These are phyloP conservation scores for Leptoclinus maculatus DNA, from an alignment of 2,797 vertebrate species.

Conservation along the genomic window DNA sequence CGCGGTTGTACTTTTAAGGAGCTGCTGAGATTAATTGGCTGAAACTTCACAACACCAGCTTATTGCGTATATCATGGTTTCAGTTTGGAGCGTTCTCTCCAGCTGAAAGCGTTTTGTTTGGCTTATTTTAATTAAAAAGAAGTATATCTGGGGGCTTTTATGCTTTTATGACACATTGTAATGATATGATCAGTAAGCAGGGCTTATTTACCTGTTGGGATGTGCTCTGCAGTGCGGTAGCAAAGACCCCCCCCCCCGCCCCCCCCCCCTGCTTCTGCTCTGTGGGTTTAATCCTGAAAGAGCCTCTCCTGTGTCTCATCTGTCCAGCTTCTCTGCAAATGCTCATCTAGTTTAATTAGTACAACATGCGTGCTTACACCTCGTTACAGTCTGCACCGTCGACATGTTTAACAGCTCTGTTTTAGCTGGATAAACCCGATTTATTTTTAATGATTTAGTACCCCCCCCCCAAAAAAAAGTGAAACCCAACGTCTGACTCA, in stretches of 20 bases:
- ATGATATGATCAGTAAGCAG: background rate
- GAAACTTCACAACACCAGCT: conserved; percentile 22
- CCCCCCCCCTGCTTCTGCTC: background rate
- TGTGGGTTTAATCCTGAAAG: background rate
- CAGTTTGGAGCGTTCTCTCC: conserved; percentile 8
- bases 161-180: background rate
- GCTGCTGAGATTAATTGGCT: conserved; percentile 54
- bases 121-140: background rate
- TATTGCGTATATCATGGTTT: conserved; percentile 38
- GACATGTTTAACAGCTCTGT: background rate
- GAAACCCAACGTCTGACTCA: background rate
- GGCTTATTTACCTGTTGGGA: background rate
- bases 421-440: background rate
- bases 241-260: background rate
- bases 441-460: background rate
- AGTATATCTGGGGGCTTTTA: background rate
- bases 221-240: background rate
- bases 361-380: background rate
- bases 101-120: background rate
- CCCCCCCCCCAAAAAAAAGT: conserved; percentile 4
- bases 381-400: background rate
- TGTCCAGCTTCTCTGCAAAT: background rate
- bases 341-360: background rate
- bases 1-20: conserved; percentile 20
- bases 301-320: background rate